A percentile compares a stretch with the other conserved stretches of the same genome.
These are phyloP conservation scores for Batillaria attramentaria DNA, from an alignment of 1,140 invertebrate genomes.

Conservation along the genomic window DNA sequence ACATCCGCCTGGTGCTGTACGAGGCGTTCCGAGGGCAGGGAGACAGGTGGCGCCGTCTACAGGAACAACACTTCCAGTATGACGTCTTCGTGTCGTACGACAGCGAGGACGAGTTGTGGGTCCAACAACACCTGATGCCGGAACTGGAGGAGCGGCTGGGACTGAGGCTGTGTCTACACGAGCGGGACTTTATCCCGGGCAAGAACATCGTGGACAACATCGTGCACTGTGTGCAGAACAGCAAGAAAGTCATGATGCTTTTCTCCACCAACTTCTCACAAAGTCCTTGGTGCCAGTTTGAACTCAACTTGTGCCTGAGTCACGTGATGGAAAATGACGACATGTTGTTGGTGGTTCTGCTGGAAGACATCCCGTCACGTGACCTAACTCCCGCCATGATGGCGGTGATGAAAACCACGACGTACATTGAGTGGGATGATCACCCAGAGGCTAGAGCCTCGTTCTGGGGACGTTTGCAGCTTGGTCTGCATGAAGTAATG, in stretches of 20 bases:
- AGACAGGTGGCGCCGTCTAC: background rate
- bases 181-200: slow-evolving; percentile 56
- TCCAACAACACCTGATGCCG: slow-evolving; percentile 69
- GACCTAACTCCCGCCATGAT: slow-evolving; percentile 22
- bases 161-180: slow-evolving; percentile 53
- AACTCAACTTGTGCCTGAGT: slow-evolving; percentile 69
- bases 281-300: slow-evolving; percentile 57
- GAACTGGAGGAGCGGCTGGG: slow-evolving; percentile 24
- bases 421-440: slow-evolving; percentile 27
- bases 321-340: slow-evolving; percentile 29
- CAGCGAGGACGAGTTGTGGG: slow-evolving; percentile 48
- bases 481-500: background rate
- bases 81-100: slow-evolving; percentile 47
- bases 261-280: slow-evolving; percentile 47
- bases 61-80: slow-evolving; percentile 29
- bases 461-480: background rate
- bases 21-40: background rate
- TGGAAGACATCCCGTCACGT: slow-evolving; percentile 30
- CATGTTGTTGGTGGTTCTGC: slow-evolving; percentile 32
- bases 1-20: slow-evolving; percentile 24
- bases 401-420: slow-evolving; percentile 27
- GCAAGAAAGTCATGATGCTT: slow-evolving; percentile 46
- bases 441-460: background rate
- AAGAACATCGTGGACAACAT: slow-evolving; percentile 52
- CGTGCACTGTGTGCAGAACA: slow-evolving; percentile 46